Evolutionary conservation across 2,888 invertebrate species (phyloP).

Genomic region (Elgonia sp.): DNA sequence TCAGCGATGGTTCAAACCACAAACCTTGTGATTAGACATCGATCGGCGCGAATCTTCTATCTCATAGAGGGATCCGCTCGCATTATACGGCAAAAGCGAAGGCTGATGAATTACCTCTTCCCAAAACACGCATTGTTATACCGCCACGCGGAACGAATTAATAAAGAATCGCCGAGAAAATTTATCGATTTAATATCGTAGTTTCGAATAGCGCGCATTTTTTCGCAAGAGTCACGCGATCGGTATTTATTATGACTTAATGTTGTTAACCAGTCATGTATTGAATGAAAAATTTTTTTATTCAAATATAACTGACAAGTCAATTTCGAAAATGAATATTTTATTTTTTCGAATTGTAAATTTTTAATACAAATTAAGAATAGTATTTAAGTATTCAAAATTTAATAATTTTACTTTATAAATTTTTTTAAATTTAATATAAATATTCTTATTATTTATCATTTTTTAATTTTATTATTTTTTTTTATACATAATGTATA

Average conservation of each 20-base stretch:
- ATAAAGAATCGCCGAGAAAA: conserved; percentile 62
- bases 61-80: conserved; percentile 21
- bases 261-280: background rate
- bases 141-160: conserved; percentile 51
- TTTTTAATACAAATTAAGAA: no score
- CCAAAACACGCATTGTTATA: conserved; percentile 51
- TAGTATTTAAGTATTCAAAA: no score
- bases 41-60: conserved; percentile 58
- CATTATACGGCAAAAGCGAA: conserved; percentile 48
- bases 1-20: conserved; percentile 45
- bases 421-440: background rate
- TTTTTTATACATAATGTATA: background rate
- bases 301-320: no score
- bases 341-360: no score
- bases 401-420: no score
- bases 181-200: conserved; percentile 65
- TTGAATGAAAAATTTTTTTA: no score
- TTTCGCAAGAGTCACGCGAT: conserved; percentile 24
- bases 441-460: background rate
- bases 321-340: no score
- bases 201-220: conserved; percentile 49
- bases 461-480: background rate
- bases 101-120: conserved; percentile 52
- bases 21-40: conserved; percentile 69
- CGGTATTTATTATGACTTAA: conserved; percentile 48